phyloP scores from a whole-genome alignment of 2,113 vertebrate genomes.

The Cacatua alba region DNA sequence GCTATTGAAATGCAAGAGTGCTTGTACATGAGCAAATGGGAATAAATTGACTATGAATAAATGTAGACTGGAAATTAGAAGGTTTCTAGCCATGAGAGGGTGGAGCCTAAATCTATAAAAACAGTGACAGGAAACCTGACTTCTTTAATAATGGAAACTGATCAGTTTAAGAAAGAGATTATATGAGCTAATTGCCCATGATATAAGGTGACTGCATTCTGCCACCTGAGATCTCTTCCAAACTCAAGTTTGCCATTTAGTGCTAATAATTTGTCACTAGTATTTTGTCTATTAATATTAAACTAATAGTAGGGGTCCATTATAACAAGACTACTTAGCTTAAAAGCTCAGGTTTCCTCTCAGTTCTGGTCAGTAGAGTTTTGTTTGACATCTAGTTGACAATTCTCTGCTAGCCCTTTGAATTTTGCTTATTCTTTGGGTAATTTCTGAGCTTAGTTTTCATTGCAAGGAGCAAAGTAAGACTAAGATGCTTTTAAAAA shows the following conservation, averaged over 20 bases:
- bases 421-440: neutral
- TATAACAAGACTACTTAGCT: neutral
- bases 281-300: neutral
- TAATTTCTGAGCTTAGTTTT: neutral
- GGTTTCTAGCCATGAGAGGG: neutral
- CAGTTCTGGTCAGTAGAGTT: neutral
- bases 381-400: neutral
- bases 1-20: neutral
- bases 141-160: accelerated
- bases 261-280: neutral
- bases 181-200: neutral
- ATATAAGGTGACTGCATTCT: neutral
- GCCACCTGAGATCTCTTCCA: neutral
- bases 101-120: neutral
- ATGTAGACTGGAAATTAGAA: neutral
- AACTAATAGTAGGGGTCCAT: neutral
- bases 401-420: neutral
- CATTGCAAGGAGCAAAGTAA: neutral
- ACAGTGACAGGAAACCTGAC: neutral
- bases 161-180: neutral
- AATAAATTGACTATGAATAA: neutral
- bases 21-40: neutral
- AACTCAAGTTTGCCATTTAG: neutral
- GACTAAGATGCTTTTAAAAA: neutral
- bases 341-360: neutral